phyloP scores from a whole-genome alignment of 2,113 vertebrate species.

The Talpa occidentalis region DNA sequence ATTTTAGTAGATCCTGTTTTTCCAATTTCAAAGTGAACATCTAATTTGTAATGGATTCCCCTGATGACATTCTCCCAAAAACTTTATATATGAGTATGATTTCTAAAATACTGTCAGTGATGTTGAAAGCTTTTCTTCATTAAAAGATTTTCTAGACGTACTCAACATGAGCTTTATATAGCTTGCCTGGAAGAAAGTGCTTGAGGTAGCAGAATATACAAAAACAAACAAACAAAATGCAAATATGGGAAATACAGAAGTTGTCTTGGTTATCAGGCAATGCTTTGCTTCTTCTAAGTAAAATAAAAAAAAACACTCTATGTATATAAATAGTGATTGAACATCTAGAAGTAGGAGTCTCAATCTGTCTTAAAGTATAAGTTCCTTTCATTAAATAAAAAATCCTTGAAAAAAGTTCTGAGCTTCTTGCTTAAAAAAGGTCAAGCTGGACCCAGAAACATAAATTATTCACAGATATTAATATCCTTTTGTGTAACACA shows the following conservation, averaged over 20 bases:
- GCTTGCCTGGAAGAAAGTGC: conserved; percentile 55
- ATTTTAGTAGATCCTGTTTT: conserved; percentile 55
- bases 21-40: conserved; percentile 43
- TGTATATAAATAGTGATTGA: conserved; percentile 77
- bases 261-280: conserved; percentile 58
- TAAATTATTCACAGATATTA: conserved; percentile 54
- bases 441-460: conserved; percentile 36
- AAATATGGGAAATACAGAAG: conserved; percentile 66
- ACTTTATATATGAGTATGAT: conserved; percentile 55
- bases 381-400: conserved; percentile 36
- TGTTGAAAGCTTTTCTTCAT: conserved; percentile 73
- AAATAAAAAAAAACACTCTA: conserved; percentile 20
- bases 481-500: conserved; percentile 29
- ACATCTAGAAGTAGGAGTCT: conserved; percentile 43
- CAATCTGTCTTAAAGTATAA: conserved; percentile 65
- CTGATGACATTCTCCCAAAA: conserved; percentile 46
- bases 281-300: conserved; percentile 60
- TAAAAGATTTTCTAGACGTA: conserved; percentile 65
- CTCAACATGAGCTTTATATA: conserved; percentile 63
- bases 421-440: conserved; percentile 37
- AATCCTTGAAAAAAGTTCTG: conserved; percentile 39
- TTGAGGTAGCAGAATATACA: conserved; percentile 63
- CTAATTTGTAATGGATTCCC: conserved; percentile 62
- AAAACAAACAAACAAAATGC: conserved; percentile 73
- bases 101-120: conserved; percentile 39